Percentiles rank a stretch among this genome's conserved stretches.
Evolutionary conservation across 2,113 vertebrate genomes (phyloP).

Genomic region (Lipophrys pholis): DNA sequence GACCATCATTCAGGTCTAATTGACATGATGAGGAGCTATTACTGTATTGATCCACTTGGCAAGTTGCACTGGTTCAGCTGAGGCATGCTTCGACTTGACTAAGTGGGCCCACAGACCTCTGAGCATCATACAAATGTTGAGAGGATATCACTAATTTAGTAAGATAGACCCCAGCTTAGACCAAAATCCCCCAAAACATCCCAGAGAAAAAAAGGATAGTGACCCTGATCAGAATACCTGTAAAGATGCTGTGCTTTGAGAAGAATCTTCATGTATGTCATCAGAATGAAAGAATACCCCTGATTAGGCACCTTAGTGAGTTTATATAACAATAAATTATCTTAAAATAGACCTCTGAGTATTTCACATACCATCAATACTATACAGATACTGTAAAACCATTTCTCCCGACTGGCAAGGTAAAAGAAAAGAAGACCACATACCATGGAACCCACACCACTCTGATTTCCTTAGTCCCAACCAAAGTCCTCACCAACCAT

Average conservation of each 20-base stretch:
- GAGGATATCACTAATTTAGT: conserved; percentile 70
- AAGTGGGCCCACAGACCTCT: conserved; percentile 68
- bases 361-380: conserved; percentile 91
- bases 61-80: conserved; percentile 78
- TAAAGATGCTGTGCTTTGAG: conserved; percentile 89
- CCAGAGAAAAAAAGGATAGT: conserved; percentile 31
- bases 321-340: conserved; percentile 99
- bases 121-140: conserved; percentile 78
- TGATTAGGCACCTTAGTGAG: conserved; percentile 93
- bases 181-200: neutral
- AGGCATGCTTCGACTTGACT: conserved; percentile 70
- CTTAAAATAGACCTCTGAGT: conserved; percentile 99
- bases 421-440: conserved; percentile 39
- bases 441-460: conserved; percentile 25
- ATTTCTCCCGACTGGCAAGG: conserved; percentile 70
- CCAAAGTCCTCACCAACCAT: conserved; percentile 90
- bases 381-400: conserved; percentile 79
- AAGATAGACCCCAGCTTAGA: conserved; percentile 29
- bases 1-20: conserved; percentile 76
- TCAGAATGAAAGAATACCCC: conserved; percentile 74
- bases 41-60: conserved; percentile 82
- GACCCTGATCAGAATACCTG: conserved; percentile 83
- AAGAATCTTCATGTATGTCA: conserved; percentile 22
- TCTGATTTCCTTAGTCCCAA: conserved; percentile 82
- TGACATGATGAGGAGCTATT: conserved; percentile 81